Conservation (phyloP, 2,888 invertebrate genomes). For the Tetranychus piercei region DNA sequence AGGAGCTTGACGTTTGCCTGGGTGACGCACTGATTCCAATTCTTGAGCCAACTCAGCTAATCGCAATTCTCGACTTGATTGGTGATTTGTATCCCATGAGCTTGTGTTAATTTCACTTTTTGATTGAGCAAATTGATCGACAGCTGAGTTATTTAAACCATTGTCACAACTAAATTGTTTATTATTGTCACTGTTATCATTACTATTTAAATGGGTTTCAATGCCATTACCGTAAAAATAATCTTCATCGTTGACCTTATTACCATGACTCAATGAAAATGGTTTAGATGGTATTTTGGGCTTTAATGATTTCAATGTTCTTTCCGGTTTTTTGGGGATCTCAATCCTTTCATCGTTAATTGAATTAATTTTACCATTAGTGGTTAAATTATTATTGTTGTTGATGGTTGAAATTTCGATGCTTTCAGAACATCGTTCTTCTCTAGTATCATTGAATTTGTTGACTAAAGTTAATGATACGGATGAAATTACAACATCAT, state of each 20-base stretch:
- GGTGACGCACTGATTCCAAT: slow-evolving; percentile 12
- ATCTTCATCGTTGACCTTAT: background rate
- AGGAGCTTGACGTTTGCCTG: slow-evolving; percentile 13
- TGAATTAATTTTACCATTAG: slow-evolving; percentile 1
- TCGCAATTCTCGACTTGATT: slow-evolving; percentile 12
- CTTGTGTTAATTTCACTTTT: slow-evolving; percentile 5
- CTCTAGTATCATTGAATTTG: background rate
- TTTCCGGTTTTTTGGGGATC: slow-evolving; percentile 1
- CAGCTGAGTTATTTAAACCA: background rate
- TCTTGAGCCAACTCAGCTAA: slow-evolving; percentile 18
- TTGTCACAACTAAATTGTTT: background rate
- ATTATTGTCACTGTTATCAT: background rate
- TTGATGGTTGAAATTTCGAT: background rate
- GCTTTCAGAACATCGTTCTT: background rate
- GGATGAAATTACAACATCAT: background rate
- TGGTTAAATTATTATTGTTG: background rate
- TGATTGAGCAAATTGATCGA: background rate
- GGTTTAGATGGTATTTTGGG: slow-evolving; percentile 11
- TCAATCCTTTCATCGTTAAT: background rate
- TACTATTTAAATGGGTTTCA: background rate
- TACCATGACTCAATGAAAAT: background rate
- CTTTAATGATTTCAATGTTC: background rate
- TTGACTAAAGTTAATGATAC: background rate
- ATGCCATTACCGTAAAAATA: background rate
- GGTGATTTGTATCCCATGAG: background rate